These are phyloP conservation scores for Turnix velox DNA, from an alignment of 2,113 vertebrate genomes.

Conservation along the genomic window DNA sequence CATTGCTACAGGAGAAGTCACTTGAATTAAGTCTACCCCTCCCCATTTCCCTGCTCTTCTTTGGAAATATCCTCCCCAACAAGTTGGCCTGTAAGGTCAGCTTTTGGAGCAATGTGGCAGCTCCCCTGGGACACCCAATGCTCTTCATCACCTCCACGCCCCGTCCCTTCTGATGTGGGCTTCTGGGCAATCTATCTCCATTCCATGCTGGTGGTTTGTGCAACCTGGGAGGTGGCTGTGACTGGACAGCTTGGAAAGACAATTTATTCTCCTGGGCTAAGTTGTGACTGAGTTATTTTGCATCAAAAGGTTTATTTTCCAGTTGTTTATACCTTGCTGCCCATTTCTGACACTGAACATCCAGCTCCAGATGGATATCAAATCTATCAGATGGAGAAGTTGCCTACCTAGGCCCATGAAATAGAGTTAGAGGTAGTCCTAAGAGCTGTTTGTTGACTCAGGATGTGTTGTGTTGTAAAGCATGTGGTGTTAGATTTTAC, in stretches of 20 bases:
- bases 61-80: fast-evolving
- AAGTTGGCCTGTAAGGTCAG: neutral
- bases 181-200: neutral
- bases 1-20: neutral
- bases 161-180: neutral
- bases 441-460: neutral
- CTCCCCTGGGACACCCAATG: neutral
- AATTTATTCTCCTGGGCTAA: neutral
- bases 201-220: neutral
- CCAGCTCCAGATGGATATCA: neutral
- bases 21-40: neutral
- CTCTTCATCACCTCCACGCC: neutral
- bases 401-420: neutral
- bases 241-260: neutral
- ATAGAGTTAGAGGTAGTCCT: neutral
- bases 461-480: neutral
- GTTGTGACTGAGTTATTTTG: neutral
- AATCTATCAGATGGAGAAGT: fast-evolving
- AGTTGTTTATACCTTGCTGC: neutral
- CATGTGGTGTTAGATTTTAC: neutral
- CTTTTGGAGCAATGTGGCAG: neutral
- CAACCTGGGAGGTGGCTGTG: neutral
- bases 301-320: neutral
- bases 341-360: neutral
- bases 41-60: neutral